phyloP scores from a whole-genome alignment of 2,797 vertebrate species.

The Malurus leucopterus region DNA sequence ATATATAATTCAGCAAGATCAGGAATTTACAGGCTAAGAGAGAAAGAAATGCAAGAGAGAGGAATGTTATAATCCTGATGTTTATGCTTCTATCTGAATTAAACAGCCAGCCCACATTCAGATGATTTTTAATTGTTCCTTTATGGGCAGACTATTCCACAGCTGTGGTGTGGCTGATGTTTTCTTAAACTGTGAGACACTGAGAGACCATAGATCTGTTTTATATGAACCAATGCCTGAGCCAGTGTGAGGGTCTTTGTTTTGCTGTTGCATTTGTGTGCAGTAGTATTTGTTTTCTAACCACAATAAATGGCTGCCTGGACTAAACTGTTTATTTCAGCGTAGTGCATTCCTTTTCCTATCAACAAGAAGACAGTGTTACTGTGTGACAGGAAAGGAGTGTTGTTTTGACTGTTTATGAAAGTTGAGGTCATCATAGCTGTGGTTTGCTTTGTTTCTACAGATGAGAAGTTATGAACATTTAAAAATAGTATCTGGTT shows the following conservation, averaged over 20 bases:
- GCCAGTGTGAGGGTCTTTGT: neutral
- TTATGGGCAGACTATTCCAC: neutral
- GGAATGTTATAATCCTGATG: neutral
- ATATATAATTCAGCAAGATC: neutral
- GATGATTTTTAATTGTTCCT: neutral
- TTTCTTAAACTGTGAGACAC: neutral
- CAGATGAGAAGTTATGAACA: neutral
- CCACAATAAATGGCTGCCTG: neutral
- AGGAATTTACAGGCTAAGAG: neutral
- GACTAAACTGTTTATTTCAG: slow-evolving; percentile 34
- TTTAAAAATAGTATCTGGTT: slow-evolving; percentile 22
- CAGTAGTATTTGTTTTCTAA: neutral
- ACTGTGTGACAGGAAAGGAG: slow-evolving; percentile 15
- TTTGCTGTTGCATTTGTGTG: neutral
- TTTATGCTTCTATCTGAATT: neutral
- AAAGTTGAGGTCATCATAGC: neutral
- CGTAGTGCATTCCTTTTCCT: neutral
- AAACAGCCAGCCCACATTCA: neutral
- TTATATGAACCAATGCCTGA: neutral
- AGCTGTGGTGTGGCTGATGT: neutral
- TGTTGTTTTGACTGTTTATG: neutral
- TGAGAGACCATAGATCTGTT: neutral
- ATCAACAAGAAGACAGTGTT: neutral
- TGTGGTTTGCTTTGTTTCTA: neutral
- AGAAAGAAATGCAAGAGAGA: neutral